These are phyloP conservation scores for Drosophila pseudotakahashii DNA, from an alignment of 2,888 invertebrate genomes.

Conservation along the genomic window DNA sequence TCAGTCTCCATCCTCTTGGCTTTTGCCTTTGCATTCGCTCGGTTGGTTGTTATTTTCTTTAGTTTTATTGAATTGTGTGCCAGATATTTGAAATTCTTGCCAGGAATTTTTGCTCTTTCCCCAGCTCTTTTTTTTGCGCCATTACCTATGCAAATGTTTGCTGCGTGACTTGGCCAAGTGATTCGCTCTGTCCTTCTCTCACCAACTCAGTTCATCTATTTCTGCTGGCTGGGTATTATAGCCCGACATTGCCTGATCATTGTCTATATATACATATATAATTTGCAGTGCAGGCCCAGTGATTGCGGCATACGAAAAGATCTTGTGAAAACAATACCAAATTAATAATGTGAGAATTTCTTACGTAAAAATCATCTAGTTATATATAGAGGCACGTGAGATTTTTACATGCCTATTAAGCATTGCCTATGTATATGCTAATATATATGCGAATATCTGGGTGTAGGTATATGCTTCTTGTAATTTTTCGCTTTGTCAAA, in stretches of 20 bases:
- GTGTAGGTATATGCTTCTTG: neutral
- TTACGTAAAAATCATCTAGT: slow-evolving; percentile 60
- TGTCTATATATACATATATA: slow-evolving; percentile 57
- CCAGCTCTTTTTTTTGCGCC: slow-evolving; percentile 35
- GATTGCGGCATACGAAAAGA: slow-evolving; percentile 57
- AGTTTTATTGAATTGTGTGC: slow-evolving; percentile 72
- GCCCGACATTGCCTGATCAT: slow-evolving; percentile 45
- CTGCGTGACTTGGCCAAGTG: slow-evolving; percentile 65
- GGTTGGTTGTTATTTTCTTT: slow-evolving; percentile 11
- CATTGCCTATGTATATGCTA: neutral
- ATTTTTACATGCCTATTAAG: neutral
- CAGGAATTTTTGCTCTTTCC: slow-evolving; percentile 60
- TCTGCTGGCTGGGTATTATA: slow-evolving; percentile 2
- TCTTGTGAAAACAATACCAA: slow-evolving; percentile 66
- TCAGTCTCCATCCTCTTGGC: slow-evolving; percentile 4
- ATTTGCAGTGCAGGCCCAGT: slow-evolving; percentile 38
- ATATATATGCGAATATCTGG: neutral
- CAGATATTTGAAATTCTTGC: slow-evolving; percentile 74
- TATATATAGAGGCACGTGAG: slow-evolving; percentile 17
- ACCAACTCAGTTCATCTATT: neutral
- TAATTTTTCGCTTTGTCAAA: slow-evolving; percentile 52
- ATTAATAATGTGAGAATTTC: slow-evolving; percentile 77
- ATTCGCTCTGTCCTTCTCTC: slow-evolving; percentile 14
- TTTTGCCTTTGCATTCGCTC: slow-evolving; percentile 34
- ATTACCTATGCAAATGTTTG: slow-evolving; percentile 65